A percentile compares a stretch with the other conserved stretches of the same genome.
Conservation (phyloP, 2,797 vertebrate species). For the Smutsia gigantea region DNA sequence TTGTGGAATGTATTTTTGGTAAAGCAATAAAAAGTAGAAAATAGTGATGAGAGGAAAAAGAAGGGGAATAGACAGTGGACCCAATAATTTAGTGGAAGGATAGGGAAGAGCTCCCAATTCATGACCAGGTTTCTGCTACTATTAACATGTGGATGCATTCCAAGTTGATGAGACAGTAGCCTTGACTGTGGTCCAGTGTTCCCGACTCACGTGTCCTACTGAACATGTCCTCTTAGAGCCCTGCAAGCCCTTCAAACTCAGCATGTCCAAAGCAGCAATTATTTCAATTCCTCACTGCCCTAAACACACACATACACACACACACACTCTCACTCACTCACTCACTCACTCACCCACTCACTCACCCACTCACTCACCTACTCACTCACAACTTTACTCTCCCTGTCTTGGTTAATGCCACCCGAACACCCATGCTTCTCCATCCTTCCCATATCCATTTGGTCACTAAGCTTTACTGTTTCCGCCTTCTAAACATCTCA, state of each 20-base stretch:
- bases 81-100: not conserved
- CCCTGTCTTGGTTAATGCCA: not conserved
- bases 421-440: not conserved
- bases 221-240: not conserved
- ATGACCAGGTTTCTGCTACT: not conserved
- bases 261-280: not conserved
- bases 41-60: not conserved
- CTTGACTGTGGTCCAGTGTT: not conserved
- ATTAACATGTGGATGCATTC: fast-evolving
- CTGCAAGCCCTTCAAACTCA: not conserved
- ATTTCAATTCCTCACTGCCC: not conserved
- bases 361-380: not conserved
- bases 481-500: not conserved
- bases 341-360: not conserved
- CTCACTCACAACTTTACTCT: not conserved
- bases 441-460: not conserved
- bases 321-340: not conserved
- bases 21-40: not conserved
- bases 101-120: not conserved
- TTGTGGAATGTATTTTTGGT: not conserved
- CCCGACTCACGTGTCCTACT: not conserved
- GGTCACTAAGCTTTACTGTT: not conserved
- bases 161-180: not conserved
- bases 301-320: not conserved
- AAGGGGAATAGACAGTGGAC: not conserved